Evolutionary conservation across 2,797 vertebrate species (phyloP), one percentile per base, ranked within the genome.

Genomic region (Malacoraja senta): DNA sequence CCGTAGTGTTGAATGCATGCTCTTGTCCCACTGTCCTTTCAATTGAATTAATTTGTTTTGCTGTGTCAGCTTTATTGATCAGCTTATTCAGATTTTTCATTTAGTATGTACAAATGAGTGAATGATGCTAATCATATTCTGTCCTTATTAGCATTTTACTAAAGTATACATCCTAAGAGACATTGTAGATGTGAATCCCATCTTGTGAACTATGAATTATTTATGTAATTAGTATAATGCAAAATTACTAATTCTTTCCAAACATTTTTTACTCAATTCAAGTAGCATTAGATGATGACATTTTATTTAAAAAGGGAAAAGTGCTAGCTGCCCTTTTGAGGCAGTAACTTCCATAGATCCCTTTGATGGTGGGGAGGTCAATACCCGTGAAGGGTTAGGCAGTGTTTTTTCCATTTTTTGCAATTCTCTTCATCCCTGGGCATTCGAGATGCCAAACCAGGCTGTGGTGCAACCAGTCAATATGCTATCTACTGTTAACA

Each of bases 201-300:
- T 84, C 26, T 61, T 58, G 58, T 61, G 81, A 84, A 61, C 26
- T 61, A 84, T 84, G 15, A 84, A 84, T 61, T 84, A 84, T 84
- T 84, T n/a, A 84, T 61, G 81, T 53, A 84, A 61, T 84, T 84
- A 84, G 81, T 61, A 61, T 26, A 61, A 61, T 84, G 26, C n/a
- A 61, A 84, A 84, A 84, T 61, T 84, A 61, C 81, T 29, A 84
- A 17, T 68, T 63, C 12, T 61, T 24, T 58, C 81, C 44, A 38
- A 91, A 38, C 44, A 68, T 84, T 29, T 26, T 91, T 38, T 35
- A 71, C 63, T 9, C 21, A 10, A 35, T 71, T 91, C 88, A 71
- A 65, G n/a, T 24, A 32, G 13, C 38, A 38, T 91, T 21, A 71
- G 65, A 91, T 68, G 35, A 65, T 8, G 19, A 61, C 65, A 13